phyloP scores from a whole-genome alignment of 2,888 invertebrate species.

The Thecophora atra region DNA sequence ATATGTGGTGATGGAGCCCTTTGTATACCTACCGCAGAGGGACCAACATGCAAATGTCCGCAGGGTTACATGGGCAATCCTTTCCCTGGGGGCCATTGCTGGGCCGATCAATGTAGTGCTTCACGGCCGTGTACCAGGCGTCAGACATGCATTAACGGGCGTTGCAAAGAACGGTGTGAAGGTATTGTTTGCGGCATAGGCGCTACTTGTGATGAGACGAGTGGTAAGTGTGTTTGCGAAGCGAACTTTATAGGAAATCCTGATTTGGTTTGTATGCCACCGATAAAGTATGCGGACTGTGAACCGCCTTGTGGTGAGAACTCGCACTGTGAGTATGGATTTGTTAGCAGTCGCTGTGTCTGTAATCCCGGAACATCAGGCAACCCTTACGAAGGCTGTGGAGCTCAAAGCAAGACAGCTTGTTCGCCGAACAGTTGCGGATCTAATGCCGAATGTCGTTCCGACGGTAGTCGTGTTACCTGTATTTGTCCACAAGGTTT shows the following conservation, averaged over 20 bases:
- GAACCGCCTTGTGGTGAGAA: constrained; percentile 82
- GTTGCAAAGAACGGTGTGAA: constrained; percentile 89
- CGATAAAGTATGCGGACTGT: constrained; percentile 80
- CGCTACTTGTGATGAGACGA: constrained; percentile 82
- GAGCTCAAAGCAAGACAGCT: constrained; percentile 74
- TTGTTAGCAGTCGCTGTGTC: constrained; percentile 77
- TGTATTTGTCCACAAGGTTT: constrained; percentile 86
- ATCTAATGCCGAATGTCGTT: constrained; percentile 80
- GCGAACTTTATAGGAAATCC: constrained; percentile 90
- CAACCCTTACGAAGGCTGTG: constrained; percentile 87
- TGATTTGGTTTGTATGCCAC: constrained; percentile 89
- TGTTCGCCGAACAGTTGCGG: constrained; percentile 82
- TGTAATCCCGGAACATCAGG: constrained; percentile 86
- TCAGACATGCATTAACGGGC: constrained; percentile 84
- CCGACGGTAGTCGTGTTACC: constrained; percentile 77
- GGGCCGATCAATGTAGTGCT: constrained; percentile 82
- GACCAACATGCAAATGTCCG: constrained; percentile 88
- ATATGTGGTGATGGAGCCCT: constrained; percentile 85
- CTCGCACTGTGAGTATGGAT: constrained; percentile 87
- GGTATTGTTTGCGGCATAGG: constrained; percentile 88
- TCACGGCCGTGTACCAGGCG: constrained; percentile 80
- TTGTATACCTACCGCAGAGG: constrained; percentile 84
- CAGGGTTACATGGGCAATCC: constrained; percentile 90
- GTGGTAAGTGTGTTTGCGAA: constrained; percentile 86
- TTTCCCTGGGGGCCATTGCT: constrained; percentile 88